Base-by-base conservation (phyloP, 2,888 invertebrate species). In the Machimus atricapillus region DNA sequence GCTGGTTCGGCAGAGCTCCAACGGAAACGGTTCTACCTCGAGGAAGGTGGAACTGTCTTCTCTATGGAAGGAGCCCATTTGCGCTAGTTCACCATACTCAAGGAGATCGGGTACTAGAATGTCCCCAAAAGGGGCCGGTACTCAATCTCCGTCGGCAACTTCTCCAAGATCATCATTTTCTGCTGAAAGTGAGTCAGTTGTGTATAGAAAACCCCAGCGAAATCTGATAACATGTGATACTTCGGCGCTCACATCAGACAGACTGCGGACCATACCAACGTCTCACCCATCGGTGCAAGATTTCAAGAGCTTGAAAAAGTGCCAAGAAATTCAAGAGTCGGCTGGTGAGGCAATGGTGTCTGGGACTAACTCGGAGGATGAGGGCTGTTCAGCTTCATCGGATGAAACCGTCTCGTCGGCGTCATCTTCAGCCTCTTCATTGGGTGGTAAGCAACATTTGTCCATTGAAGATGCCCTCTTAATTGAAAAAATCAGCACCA, bases 301-400 rank as follows among this genome's bases (percentile, higher is more conserved):
- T 82, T 88, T 91, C 31, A 92, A 92, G 89, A 90, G 90, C 16
- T 88, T 90, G 4, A 92, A 92, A 88, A 93, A 92, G 89, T 91
- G 90, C 87, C 92, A 92, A 88, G 92, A 93, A 88, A 95, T 95
- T 19, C 95, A 95, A 90, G 95, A 95, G 90, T 94, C 95, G 1
- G 95, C 95, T 2, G 95, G 95, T 34, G 95, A 95, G 90, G 94
- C 95, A 0, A 94, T 95, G 93, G 95, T 95, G 46, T 95, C 95
- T n/a, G 95, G 94, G 87, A 94, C 94, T 87, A 94, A 94, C 89
- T 94, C 94, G 0, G 94, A 94, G 89, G 94, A 94, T 89, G 94
- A 94, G 89, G 94, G 93, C 89, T 94, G 92, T 87, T 91, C 93
- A 88, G 93, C 93, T 8, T 94, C 94, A 56, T 92, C 93, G 12